phyloP scores from a whole-genome alignment of 2,797 vertebrate species.

The Pangasius macronema region DNA sequence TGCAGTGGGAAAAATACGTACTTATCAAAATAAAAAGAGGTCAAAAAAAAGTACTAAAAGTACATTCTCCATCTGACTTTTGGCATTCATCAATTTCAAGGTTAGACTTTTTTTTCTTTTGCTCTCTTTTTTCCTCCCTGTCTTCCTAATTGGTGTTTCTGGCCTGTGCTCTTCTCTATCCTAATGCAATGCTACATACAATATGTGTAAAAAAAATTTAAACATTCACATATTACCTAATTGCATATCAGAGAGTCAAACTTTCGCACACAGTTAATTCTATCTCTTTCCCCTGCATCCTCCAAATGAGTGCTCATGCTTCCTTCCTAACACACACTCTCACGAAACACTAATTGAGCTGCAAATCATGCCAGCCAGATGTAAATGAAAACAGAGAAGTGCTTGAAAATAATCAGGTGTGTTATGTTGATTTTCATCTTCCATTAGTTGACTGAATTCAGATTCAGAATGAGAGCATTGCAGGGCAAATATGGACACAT shows the following conservation, averaged over 20 bases:
- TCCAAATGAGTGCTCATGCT: neutral
- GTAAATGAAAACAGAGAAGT: neutral
- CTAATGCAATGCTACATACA: neutral
- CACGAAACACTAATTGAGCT: neutral
- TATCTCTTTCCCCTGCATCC: neutral
- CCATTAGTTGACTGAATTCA: neutral
- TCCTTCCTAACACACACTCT: neutral
- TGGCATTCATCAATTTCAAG: neutral
- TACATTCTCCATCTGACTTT: neutral
- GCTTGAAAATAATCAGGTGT: neutral
- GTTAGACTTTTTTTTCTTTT: neutral
- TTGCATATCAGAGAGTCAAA: neutral
- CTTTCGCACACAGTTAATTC: neutral
- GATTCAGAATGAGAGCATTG: neutral
- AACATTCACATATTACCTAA: neutral
- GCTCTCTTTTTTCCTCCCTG: neutral
- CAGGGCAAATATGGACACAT: neutral
- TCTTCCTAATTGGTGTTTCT: neutral
- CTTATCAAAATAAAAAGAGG: neutral
- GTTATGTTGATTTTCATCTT: neutral
- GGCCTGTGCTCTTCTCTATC: neutral
- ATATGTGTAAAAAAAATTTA: too few species aligned
- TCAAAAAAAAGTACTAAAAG: neutral
- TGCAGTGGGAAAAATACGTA: neutral
- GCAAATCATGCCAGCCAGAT: neutral